These are phyloP conservation scores for Muscicapa comitata DNA, from an alignment of 2,797 vertebrate genomes.

Conservation along the genomic window DNA sequence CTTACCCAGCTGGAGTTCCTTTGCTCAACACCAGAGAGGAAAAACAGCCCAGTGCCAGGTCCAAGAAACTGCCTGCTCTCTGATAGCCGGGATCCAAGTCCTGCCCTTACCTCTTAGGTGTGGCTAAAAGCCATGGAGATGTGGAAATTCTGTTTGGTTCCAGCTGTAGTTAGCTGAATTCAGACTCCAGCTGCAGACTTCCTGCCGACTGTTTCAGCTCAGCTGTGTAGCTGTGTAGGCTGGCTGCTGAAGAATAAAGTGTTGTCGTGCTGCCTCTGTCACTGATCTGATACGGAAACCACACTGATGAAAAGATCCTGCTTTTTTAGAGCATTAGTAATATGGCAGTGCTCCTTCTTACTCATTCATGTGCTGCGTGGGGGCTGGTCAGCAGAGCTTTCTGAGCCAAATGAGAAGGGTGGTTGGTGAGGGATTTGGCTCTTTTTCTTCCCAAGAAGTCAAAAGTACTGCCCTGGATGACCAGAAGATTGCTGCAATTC, in stretches of 20 bases:
- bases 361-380: rapidly evolving
- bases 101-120: not conserved
- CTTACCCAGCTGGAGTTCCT: not conserved
- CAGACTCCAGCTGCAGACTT: not conserved
- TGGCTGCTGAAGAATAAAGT: not conserved
- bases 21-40: not conserved
- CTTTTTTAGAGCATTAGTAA: not conserved
- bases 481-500: not conserved
- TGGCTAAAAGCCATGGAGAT: rapidly evolving
- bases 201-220: not conserved
- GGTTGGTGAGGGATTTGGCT: not conserved
- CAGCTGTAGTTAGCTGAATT: not conserved
- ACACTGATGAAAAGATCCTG: not conserved
- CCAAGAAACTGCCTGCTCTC: not conserved
- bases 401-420: not conserved
- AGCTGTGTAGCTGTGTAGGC: not conserved
- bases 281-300: not conserved
- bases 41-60: not conserved
- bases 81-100: not conserved
- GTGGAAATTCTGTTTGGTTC: not conserved
- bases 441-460: not conserved
- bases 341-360: not conserved
- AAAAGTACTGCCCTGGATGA: not conserved
- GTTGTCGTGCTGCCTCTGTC: not conserved
- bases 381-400: not conserved